Evolutionary conservation across 1,140 invertebrate species (phyloP).

Genomic region (Asobara japonica): DNA sequence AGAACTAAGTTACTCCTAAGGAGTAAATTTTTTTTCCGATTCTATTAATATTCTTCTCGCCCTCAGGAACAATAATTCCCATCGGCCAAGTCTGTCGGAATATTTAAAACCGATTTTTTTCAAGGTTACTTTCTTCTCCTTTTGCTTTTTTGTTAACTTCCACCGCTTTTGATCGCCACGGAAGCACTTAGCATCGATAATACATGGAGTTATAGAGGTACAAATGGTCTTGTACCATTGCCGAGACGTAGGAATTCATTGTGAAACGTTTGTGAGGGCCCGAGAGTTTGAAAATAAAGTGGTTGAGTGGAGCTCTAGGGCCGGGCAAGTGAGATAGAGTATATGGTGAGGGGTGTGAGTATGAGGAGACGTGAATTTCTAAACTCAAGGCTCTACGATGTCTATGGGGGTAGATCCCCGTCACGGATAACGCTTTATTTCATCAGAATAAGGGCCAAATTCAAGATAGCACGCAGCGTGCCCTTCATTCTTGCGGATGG

Average conservation of each 20-base stretch:
- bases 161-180: background rate
- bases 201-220: background rate
- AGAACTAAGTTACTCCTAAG: too few relatives aligned
- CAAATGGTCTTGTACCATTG: background rate
- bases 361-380: conserved; percentile 40
- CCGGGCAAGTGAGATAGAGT: background rate
- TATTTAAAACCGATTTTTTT: too few relatives aligned
- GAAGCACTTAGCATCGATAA: conserved; percentile 7
- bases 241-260: conserved; percentile 12
- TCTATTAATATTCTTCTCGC: too few relatives aligned
- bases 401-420: conserved; percentile 43
- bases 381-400: background rate
- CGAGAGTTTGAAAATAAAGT: background rate
- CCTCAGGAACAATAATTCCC: too few relatives aligned
- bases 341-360: conserved; percentile 38
- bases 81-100: too few relatives aligned
- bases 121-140: background rate
- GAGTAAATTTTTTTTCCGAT: too few relatives aligned
- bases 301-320: conserved; percentile 28
- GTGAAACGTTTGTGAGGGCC: background rate
- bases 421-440: conserved; percentile 55
- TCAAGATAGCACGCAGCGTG: conserved; percentile 43
- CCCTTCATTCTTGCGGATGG: background rate
- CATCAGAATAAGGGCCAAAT: conserved; percentile 49
- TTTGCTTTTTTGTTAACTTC: background rate